Conservation (phyloP, 2,113 vertebrate genomes). For the Amphiprion ocellaris region DNA sequence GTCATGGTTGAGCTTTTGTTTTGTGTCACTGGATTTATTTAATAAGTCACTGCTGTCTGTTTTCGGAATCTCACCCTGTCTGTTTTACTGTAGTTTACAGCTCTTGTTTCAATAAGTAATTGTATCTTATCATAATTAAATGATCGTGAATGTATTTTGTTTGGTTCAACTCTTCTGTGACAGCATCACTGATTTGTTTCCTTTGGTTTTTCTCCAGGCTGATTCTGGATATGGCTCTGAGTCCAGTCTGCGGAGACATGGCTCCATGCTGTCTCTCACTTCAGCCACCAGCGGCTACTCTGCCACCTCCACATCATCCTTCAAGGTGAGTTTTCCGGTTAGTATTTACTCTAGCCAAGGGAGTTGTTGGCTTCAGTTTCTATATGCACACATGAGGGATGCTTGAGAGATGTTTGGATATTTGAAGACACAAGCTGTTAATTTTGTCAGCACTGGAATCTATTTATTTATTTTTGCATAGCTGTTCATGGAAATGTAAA, state of each 20-base stretch:
- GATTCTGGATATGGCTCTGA: conserved; percentile 98
- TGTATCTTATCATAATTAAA: no score
- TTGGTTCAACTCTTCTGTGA: background rate
- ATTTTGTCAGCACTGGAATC: background rate
- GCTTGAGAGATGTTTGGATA: background rate
- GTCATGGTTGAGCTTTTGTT: no score
- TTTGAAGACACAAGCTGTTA: background rate
- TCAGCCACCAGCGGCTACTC: conserved; percentile 96
- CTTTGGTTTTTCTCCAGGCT: conserved; percentile 80
- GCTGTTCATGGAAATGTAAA: background rate
- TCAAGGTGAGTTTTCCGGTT: conserved; percentile 87
- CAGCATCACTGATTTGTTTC: background rate
- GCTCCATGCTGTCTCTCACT: conserved; percentile 96
- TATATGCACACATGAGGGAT: background rate
- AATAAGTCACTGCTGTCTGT: no score
- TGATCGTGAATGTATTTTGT: no score
- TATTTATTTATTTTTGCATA: background rate
- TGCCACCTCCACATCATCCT: conserved; percentile 96
- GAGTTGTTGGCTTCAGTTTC: background rate
- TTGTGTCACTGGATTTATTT: no score
- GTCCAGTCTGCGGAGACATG: conserved; percentile 94
- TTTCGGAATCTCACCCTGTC: no score
- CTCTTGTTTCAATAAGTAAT: no score
- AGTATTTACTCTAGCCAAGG: background rate
- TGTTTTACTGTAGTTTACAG: no score